Base-by-base conservation (phyloP, 2,113 vertebrate species). In the Hippocampus comes region DNA sequence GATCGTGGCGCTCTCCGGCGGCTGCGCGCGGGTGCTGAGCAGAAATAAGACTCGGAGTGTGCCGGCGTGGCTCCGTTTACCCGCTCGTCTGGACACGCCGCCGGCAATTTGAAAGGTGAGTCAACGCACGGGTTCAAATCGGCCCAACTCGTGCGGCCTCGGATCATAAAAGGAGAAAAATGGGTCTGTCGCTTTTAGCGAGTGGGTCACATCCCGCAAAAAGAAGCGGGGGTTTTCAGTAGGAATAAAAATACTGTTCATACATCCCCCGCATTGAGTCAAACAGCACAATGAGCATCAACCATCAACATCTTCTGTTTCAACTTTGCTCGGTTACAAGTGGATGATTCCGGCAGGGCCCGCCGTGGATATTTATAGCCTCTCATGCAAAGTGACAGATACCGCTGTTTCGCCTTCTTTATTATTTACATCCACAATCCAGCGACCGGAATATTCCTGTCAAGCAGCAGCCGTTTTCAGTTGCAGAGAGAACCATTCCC, bases 371-470 rank as follows among this genome's bases (percentile, higher is more conserved):
- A 83, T 81, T 73, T 85, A 73, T 80, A 85, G 78, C 72, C 63
- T 65, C 75, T 17, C 21, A 25, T 43, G 71, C 73, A 56, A 75
- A 41, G 73, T 86, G 76, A 81, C 78, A 38, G 67, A 21, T 0
- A 65, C 68, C 46, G 53, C 10, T 71, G 71, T 63, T 46, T 68
- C 79, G 73, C 69, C 69, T 72, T 59, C 46, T 79, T 79, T 76
- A 84, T 82, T 70, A 83, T 87, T 83, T 80, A 85, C 77, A 74
- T 48, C 46, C 17, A 55, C 64, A 68, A 79, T 81, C 68, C 25
- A 60, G 68, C 63, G 17, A 9, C 57, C 17, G 10, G 41, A 21
- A 41, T 5, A 34, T 53, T 27, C 61, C 61, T 6, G 25, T 63
- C 23, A 25, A 3, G n/a, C 25, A 49, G 60, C 46, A 18, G 12